phyloP scores from a whole-genome alignment of 2,888 invertebrate species.

The Doris montereyensis region DNA sequence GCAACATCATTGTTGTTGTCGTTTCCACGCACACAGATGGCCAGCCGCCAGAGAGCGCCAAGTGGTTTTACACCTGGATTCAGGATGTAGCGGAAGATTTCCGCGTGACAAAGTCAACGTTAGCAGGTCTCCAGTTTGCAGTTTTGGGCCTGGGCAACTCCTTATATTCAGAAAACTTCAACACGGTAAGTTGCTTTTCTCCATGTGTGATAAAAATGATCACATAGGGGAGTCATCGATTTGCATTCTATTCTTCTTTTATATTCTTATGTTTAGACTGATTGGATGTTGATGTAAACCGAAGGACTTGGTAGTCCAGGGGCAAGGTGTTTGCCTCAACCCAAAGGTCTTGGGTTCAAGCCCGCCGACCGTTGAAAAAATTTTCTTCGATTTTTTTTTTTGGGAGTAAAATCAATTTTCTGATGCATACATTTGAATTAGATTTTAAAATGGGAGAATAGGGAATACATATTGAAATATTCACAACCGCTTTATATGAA shows the following conservation, averaged over 20 bases:
- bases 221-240: neutral
- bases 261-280: neutral
- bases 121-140: constrained; percentile 73
- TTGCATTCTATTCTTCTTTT: neutral
- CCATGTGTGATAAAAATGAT: neutral
- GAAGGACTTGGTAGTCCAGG: no score
- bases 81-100: constrained; percentile 76
- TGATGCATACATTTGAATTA: no score
- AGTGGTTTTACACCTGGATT: constrained; percentile 76
- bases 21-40: constrained; percentile 76
- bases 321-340: no score
- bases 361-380: no score
- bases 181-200: constrained; percentile 51
- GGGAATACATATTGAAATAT: no score
- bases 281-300: no score
- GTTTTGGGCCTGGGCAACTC: constrained; percentile 77
- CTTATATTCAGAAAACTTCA: constrained; percentile 71
- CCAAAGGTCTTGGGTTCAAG: no score
- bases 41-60: constrained; percentile 73
- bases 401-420: no score
- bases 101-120: constrained; percentile 74
- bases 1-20: constrained; percentile 72
- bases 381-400: no score
- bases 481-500: no score
- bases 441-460: no score